Conservation (phyloP, 2,797 vertebrate genomes). For the Clamator glandarius region DNA sequence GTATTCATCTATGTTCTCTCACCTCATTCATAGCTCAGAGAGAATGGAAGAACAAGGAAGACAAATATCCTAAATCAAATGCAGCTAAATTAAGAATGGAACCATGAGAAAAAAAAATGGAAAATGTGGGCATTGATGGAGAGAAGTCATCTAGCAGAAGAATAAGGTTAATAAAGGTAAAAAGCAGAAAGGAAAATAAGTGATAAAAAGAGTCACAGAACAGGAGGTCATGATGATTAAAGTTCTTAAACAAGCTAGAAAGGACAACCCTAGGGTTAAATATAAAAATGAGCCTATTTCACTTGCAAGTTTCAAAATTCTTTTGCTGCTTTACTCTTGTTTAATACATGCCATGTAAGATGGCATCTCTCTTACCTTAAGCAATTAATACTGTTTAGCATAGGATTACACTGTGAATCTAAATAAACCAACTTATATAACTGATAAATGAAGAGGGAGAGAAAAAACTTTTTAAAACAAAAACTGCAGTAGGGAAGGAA, state of each 20-base stretch:
- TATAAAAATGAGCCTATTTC: background rate
- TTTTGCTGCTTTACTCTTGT: background rate
- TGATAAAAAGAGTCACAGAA: background rate
- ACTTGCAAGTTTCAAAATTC: background rate
- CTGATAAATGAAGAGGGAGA: background rate
- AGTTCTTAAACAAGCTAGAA: background rate
- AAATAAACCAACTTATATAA: background rate
- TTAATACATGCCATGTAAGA: background rate
- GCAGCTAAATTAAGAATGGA: background rate
- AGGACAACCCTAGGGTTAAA: background rate
- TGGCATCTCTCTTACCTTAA: background rate
- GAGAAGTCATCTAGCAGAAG: background rate
- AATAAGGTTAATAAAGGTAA: background rate
- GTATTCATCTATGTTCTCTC: background rate
- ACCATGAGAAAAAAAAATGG: background rate
- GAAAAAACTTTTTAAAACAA: background rate
- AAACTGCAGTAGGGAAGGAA: background rate
- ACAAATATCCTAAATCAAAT: background rate
- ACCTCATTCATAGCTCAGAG: background rate
- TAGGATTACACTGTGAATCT: background rate
- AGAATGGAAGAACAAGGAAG: background rate
- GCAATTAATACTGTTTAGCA: background rate
- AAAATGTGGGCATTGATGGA: background rate
- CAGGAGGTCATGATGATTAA: background rate
- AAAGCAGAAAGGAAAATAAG: background rate